Base-by-base conservation (phyloP, 37 sponge, comb jelly and placozoan species). In the Chondrosia reniformis region DNA sequence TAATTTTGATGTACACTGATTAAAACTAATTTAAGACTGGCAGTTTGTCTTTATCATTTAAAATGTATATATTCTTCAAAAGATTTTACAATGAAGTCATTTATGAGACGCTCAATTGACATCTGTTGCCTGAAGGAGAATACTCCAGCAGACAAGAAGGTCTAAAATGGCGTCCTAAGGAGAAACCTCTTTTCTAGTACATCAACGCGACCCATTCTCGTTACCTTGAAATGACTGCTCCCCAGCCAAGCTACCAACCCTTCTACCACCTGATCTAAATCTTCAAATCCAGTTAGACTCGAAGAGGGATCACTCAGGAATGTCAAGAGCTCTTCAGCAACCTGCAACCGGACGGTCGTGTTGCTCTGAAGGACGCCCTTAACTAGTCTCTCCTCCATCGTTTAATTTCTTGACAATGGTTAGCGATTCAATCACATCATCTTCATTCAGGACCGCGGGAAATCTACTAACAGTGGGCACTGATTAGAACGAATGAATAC, bases 151-250 rank as follows among this genome's bases (percentile, higher is more conserved):
- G n/a, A n/a, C n/a, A n/a, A n/a, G n/a, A n/a, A n/a, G n/a, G n/a
- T n/a, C n/a, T n/a, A n/a, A n/a, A n/a, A n/a, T n/a, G n/a, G n/a
- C n/a, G n/a, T n/a, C n/a, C n/a, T n/a, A n/a, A n/a, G n/a, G n/a
- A n/a, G n/a, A n/a, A n/a, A n/a, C n/a, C n/a, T n/a, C n/a, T n/a
- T n/a, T n/a, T n/a, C n/a, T n/a, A n/a, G n/a, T n/a, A n/a, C n/a
- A n/a, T n/a, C n/a, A n/a, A n/a, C n/a, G n/a, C n/a, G n/a, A n/a
- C n/a, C n/a, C n/a, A n/a, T n/a, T n/a, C n/a, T n/a, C n/a, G n/a
- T 46, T 38, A 89, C 90, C 74, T 85, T 89, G 72, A 82, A 85
- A 54, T 89, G 80, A 43, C 84, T 79, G 63, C 82, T 81, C 0
- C 75, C 74, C 83, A 85, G 80, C 90, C 90, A 89, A 40, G 63